Percentiles rank a stretch among this genome's conserved stretches.
These are phyloP conservation scores for Lycaon pictus DNA, from an alignment of 2,113 vertebrate genomes.

Conservation along the genomic window DNA sequence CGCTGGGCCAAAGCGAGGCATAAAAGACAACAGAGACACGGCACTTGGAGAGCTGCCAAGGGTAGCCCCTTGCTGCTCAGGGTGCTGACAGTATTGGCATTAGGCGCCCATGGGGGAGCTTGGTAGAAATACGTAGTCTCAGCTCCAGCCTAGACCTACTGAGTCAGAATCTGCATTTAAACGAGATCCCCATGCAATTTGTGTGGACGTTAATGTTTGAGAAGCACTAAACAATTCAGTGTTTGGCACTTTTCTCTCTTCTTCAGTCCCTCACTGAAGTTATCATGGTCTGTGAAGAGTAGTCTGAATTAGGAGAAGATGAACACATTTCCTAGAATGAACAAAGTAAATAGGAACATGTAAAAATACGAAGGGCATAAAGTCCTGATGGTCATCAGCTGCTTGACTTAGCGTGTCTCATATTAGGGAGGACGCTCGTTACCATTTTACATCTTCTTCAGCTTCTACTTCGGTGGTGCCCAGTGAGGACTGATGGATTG, in stretches of 20 bases:
- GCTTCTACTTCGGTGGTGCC: background rate
- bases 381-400: background rate
- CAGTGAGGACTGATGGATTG: background rate
- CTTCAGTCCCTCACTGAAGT: constrained; percentile 2
- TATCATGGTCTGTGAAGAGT: background rate
- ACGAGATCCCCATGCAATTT: background rate
- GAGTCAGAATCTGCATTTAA: background rate
- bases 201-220: background rate
- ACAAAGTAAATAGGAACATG: background rate
- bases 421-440: background rate
- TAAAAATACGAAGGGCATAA: background rate
- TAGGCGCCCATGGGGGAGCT: background rate
- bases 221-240: background rate
- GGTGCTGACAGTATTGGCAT: background rate
- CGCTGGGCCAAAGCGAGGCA: background rate
- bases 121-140: background rate
- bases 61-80: background rate
- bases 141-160: background rate
- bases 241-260: background rate
- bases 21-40: too few species aligned
- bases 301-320: background rate
- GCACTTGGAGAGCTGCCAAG: rapidly evolving
- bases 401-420: background rate
- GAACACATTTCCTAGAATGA: background rate
- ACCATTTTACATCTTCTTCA: background rate